Percentiles rank a stretch among this genome's conserved stretches.
Evolutionary conservation across 1,140 invertebrate genomes (phyloP).

Genomic region (Periplaneta americana): DNA sequence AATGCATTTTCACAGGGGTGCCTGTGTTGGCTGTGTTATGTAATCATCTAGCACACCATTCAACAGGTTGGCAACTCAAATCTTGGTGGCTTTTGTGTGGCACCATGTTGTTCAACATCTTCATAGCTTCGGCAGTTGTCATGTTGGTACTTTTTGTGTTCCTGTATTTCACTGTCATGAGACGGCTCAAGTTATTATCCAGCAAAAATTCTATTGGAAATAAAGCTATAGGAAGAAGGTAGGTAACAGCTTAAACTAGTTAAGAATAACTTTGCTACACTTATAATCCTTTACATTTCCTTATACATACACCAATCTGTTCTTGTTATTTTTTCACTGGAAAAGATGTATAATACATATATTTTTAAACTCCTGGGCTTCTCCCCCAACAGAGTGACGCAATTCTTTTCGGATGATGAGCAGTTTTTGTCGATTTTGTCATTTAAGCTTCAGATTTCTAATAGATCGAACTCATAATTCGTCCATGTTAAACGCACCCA

Average conservation of each 20-base stretch:
- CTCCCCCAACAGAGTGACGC: too few species aligned
- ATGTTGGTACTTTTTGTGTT: conserved; percentile 46
- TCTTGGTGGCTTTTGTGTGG: conserved; percentile 52
- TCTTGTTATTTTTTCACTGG: too few species aligned
- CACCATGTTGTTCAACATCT: conserved; percentile 49
- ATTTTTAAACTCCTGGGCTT: too few species aligned
- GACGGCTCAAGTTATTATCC: conserved; percentile 41
- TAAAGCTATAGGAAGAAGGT: conserved; percentile 38
- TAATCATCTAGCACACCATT: conserved; percentile 48
- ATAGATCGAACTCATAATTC: too few species aligned
- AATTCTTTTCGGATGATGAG: too few species aligned
- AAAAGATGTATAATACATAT: too few species aligned
- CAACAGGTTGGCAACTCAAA: conserved; percentile 42
- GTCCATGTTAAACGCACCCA: too few species aligned
- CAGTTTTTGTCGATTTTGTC: too few species aligned
- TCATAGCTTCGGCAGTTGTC: conserved; percentile 44
- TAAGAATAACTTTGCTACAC: too few species aligned
- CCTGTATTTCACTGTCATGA: conserved; percentile 44
- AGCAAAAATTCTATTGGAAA: conserved; percentile 38
- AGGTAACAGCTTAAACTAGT: conserved; percentile 10
- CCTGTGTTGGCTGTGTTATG: conserved; percentile 49
- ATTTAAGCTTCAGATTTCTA: too few species aligned
- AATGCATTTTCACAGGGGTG: conserved; percentile 36
- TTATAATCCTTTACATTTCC: too few species aligned
- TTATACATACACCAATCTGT: too few species aligned